Evolutionary conservation across 2,888 invertebrate genomes (phyloP).

Genomic region (Ypsolopha sequella): DNA sequence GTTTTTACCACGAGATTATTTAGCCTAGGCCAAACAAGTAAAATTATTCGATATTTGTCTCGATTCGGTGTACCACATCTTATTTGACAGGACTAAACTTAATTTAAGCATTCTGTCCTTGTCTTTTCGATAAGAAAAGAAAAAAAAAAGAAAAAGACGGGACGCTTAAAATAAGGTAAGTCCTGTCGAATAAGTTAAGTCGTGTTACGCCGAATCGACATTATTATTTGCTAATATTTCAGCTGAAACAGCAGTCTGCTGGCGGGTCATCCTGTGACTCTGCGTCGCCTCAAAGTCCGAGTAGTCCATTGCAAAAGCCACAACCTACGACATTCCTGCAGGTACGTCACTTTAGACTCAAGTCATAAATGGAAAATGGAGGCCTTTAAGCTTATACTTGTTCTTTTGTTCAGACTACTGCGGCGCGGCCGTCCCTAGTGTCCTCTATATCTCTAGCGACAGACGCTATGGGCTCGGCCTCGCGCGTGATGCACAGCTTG

Average conservation of each 20-base stretch:
- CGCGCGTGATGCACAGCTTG: constrained; percentile 52
- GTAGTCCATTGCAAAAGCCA: constrained; percentile 67
- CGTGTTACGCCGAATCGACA: no score
- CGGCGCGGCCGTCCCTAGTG: constrained; percentile 57
- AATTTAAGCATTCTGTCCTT: no score
- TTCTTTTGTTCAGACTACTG: constrained; percentile 28
- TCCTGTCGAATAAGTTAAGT: no score
- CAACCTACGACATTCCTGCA: constrained; percentile 56
- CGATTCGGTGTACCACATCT: no score
- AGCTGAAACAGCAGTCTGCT: constrained; percentile 59
- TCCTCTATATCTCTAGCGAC: constrained; percentile 63
- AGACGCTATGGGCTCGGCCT: constrained; percentile 36
- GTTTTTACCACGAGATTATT: no score
- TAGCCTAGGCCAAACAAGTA: no score
- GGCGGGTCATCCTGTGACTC: constrained; percentile 71
- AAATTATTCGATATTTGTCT: no score
- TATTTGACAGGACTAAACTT: no score
- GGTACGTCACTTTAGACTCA: constrained; percentile 19
- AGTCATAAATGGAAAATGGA: no score
- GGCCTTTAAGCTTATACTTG: not conserved
- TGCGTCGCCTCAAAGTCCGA: constrained; percentile 72
- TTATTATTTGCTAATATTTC: constrained; percentile 9
- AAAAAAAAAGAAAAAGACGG: no score
- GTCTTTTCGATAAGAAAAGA: no score
- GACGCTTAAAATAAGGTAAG: no score